Base-by-base conservation (phyloP, 2,888 invertebrate species). In the Clitarchus hookeri region DNA sequence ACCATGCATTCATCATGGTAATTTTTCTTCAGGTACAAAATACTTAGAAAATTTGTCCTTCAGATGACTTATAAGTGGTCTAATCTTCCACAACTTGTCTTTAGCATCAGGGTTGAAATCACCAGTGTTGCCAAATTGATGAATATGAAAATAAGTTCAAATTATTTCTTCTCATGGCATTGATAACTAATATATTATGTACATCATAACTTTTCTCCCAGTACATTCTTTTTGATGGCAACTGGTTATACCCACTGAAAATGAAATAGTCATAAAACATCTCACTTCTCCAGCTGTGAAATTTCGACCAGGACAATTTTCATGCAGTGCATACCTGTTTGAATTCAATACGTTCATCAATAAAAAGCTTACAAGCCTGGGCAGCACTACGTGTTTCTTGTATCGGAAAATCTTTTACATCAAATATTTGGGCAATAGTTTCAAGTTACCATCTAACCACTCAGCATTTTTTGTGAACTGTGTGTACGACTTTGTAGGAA, bases 371-470 rank as follows among this genome's bases (percentile, higher is more conserved):
- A 23, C 6, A 65, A 65, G 6, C 65, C 19, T 16, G 65, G 65
- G 23, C 65, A 65, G 65, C 11, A 23, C 65, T 65, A 23, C 16
- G 11, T 65, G 65, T 65, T 65, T 65, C n/a, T 65, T 65, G 65
- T 12, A 65, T 65, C 23, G 19, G 65, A 19, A 65, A 65, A 65
- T 65, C 65, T 65, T 65, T 65, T 65, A 4, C 23, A 65, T 19
- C 16, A 65, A 16, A 65, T 16, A 65, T 65, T 65, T 65, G 6
- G 65, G 23, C 65, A 65, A 65, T 6, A 12, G 65, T 82, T 25
- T 82, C 82, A 82, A 82, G 27, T 82, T 6, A 9, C 82, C 82
- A 82, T 82, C 36, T 82, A 36, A 82, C 44, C 82, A 82, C 23
- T 23, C 44, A 13, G 82, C 82, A 36, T 26, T 13, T 82, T 82